Evolutionary conservation across 2,113 vertebrate species (phyloP).

Genomic region (Datnioides undecimradiatus): DNA sequence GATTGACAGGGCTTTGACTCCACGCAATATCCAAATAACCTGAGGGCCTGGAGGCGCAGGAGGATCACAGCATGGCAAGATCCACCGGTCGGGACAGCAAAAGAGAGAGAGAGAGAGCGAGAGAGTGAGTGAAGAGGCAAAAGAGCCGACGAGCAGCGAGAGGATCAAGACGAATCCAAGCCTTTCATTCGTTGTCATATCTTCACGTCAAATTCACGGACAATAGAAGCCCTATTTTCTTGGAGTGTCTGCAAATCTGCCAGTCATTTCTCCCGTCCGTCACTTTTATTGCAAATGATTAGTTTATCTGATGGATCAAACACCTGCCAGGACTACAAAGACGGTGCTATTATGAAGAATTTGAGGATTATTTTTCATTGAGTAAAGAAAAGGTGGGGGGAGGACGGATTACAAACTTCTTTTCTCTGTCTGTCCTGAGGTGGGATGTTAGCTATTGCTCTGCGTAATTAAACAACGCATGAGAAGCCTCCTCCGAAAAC

Average conservation of each 20-base stretch:
- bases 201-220: slow-evolving; percentile 63
- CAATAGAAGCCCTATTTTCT: slow-evolving; percentile 58
- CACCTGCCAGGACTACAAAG: slow-evolving; percentile 69
- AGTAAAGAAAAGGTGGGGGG: slow-evolving; percentile 14
- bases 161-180: slow-evolving; percentile 52
- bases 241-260: slow-evolving; percentile 57
- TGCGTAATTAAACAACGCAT: slow-evolving; percentile 46
- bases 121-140: slow-evolving; percentile 39
- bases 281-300: slow-evolving; percentile 65
- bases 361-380: slow-evolving; percentile 26
- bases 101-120: slow-evolving; percentile 39
- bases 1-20: slow-evolving; percentile 82
- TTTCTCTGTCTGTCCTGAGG: neutral
- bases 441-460: slow-evolving; percentile 35
- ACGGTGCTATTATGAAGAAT: slow-evolving; percentile 30
- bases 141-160: slow-evolving; percentile 33
- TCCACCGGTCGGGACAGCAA: slow-evolving; percentile 43
- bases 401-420: neutral
- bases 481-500: slow-evolving; percentile 47
- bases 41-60: slow-evolving; percentile 63
- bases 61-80: slow-evolving; percentile 73
- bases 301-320: slow-evolving; percentile 66
- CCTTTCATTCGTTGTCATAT: slow-evolving; percentile 66
- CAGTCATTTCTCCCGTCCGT: slow-evolving; percentile 56
- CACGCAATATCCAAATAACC: slow-evolving; percentile 78